Conservation (phyloP, 1,140 invertebrate species). For the Sinella curviseta region DNA sequence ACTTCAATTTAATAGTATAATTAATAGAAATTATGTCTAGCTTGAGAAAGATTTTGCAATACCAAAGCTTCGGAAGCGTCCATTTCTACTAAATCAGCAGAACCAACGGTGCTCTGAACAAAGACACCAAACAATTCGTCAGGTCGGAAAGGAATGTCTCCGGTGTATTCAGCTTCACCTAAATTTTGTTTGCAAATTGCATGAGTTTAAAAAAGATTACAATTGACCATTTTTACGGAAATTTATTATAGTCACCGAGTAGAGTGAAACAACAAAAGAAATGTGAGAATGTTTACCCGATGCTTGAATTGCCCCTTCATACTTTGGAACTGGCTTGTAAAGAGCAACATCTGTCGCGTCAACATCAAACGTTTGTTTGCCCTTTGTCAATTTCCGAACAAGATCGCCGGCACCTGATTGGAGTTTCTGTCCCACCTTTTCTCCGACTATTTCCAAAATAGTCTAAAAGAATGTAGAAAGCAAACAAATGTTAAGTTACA, state of each 20-base stretch:
- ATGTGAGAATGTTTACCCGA: too few species aligned
- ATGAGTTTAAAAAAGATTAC: neutral
- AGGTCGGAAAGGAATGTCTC: slow-evolving; percentile 54
- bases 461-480: slow-evolving; percentile 46
- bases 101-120: slow-evolving; percentile 54
- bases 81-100: slow-evolving; percentile 51
- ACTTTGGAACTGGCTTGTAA: slow-evolving; percentile 56
- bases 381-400: slow-evolving; percentile 50
- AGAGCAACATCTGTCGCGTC: slow-evolving; percentile 54
- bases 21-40: neutral
- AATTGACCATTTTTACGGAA: neutral
- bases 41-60: slow-evolving; percentile 4
- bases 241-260: neutral
- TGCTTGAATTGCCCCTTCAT: slow-evolving; percentile 54
- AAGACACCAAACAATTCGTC: slow-evolving; percentile 56
- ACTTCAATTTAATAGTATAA: slow-evolving; percentile 8
- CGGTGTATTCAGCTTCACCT: slow-evolving; percentile 57
- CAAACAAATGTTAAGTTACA: too few species aligned
- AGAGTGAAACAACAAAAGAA: too few species aligned
- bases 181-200: slow-evolving; percentile 47
- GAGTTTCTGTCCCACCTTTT: slow-evolving; percentile 30
- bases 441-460: slow-evolving; percentile 49
- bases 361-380: slow-evolving; percentile 56
- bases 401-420: slow-evolving; percentile 41
- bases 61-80: slow-evolving; percentile 52